A percentile compares a stretch with the other conserved stretches of the same genome.
Conservation (phyloP, 1,140 invertebrate genomes). For the Drosophila ananassae region DNA sequence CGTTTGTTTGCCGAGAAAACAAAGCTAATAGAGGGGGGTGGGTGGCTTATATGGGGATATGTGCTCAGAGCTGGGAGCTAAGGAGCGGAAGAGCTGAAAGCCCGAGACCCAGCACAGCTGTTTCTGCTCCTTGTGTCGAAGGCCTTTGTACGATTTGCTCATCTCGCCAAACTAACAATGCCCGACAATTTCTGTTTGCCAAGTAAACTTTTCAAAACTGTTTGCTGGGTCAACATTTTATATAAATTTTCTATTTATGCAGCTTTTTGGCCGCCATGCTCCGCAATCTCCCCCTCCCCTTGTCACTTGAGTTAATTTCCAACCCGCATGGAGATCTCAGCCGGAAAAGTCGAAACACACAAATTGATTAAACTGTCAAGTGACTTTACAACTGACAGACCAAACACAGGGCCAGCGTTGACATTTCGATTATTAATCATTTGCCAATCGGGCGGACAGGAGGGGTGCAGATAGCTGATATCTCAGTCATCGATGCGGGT, state of each 20-base stretch:
- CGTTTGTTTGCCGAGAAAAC: slow-evolving; percentile 66
- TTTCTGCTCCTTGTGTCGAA: slow-evolving; percentile 52
- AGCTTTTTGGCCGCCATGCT: slow-evolving; percentile 26
- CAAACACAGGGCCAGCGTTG: slow-evolving; percentile 51
- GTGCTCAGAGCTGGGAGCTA: slow-evolving; percentile 10
- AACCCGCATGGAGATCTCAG: slow-evolving; percentile 35
- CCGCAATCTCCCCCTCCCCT: no score
- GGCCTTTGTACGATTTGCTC: slow-evolving; percentile 49
- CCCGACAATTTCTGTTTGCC: slow-evolving; percentile 41
- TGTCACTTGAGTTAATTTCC: slow-evolving; percentile 40
- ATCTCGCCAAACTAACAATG: slow-evolving; percentile 52
- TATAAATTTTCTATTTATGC: slow-evolving; percentile 53
- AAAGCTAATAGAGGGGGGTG: slow-evolving; percentile 40
- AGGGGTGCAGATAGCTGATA: slow-evolving; percentile 16
- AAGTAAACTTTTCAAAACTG: slow-evolving; percentile 66
- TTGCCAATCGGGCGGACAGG: slow-evolving; percentile 24
- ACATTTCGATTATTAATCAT: slow-evolving; percentile 82
- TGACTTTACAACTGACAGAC: slow-evolving; percentile 75
- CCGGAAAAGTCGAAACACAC: slow-evolving; percentile 45
- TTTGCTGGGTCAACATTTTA: slow-evolving; percentile 58
- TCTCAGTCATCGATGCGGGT: slow-evolving; percentile 63
- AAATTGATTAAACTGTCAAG: slow-evolving; percentile 81
- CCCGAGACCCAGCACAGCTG: slow-evolving; percentile 57
- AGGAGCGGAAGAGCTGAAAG: neutral
- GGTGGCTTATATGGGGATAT: slow-evolving; percentile 40